Conservation (phyloP, 2,113 vertebrate species). For the Laticauda laticaudata region DNA sequence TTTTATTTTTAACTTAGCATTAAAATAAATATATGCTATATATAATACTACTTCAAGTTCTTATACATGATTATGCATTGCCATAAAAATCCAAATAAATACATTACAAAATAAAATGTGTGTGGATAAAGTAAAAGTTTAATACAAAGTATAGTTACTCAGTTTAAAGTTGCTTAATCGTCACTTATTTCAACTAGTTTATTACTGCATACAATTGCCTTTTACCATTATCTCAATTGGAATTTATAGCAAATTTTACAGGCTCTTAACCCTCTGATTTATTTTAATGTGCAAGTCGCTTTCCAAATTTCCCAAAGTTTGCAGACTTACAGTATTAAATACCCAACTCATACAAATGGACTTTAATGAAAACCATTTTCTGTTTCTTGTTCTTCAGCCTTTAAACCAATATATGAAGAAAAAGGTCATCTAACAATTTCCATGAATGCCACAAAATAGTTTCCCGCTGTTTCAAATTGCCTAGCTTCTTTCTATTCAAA, state of each 20-base stretch:
- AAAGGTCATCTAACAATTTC: conserved; percentile 2
- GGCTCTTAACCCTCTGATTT: conserved; percentile 33
- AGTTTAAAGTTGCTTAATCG: conserved; percentile 31
- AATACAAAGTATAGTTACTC: conserved; percentile 21
- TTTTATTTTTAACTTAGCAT: conserved; percentile 23
- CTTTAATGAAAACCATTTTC: conserved; percentile 25
- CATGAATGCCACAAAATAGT: not conserved
- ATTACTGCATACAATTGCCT: conserved; percentile 25
- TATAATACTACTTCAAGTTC: conserved; percentile 47
- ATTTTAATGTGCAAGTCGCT: conserved; percentile 19
- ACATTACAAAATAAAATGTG: conserved; percentile 34
- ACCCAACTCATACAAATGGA: conserved; percentile 8
- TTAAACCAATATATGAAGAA: not conserved
- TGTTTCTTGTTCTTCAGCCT: not conserved
- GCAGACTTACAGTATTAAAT: conserved; percentile 25
- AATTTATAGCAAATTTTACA: conserved; percentile 36
- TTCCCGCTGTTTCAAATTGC: not conserved
- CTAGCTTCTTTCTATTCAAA: not conserved
- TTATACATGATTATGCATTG: conserved; percentile 30
- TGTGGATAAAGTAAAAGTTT: conserved; percentile 15
- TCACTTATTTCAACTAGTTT: conserved; percentile 36
- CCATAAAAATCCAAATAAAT: conserved; percentile 55
- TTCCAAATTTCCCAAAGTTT: conserved; percentile 18
- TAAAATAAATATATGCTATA: conserved; percentile 28
- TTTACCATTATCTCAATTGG: conserved; percentile 23